Evolutionary conservation across 2,888 invertebrate genomes (phyloP).

Genomic region (Nebria salina): DNA sequence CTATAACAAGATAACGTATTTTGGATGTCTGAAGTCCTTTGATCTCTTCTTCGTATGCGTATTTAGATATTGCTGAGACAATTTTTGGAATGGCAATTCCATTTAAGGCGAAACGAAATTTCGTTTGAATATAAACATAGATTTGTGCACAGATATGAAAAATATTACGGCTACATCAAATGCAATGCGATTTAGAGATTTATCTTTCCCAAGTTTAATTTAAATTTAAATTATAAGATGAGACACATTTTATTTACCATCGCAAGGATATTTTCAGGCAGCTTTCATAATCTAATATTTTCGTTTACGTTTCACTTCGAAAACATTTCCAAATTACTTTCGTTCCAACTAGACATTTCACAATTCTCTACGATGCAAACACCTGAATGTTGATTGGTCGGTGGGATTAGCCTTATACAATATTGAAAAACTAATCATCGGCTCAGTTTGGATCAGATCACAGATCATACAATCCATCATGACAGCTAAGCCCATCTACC

Average conservation of each 20-base stretch:
- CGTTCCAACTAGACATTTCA: not conserved
- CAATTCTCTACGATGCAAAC: too few species aligned
- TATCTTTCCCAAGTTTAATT: not conserved
- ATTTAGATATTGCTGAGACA: too few species aligned
- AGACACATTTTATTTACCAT: not conserved
- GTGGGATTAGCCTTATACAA: too few species aligned
- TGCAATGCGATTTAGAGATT: not conserved
- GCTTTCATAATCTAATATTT: not conserved
- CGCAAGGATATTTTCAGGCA: not conserved
- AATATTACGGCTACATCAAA: not conserved
- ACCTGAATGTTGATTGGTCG: too few species aligned
- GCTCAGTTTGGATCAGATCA: not conserved
- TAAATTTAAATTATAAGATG: not conserved
- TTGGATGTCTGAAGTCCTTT: too few species aligned
- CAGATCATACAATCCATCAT: too few species aligned
- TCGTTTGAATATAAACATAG: too few species aligned
- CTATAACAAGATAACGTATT: too few species aligned
- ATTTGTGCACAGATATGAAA: not conserved
- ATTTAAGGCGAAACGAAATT: too few species aligned
- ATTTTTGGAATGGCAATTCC: too few species aligned
- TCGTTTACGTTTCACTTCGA: not conserved
- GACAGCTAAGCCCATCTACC: not conserved
- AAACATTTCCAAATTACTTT: not conserved
- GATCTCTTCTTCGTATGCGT: too few species aligned
- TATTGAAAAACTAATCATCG: too few species aligned